Percentiles rank a stretch among this genome's conserved stretches.
These are phyloP conservation scores for Henricia sp. DNA, from an alignment of 53 echinoderm and acorn worm species.

Conservation along the genomic window DNA sequence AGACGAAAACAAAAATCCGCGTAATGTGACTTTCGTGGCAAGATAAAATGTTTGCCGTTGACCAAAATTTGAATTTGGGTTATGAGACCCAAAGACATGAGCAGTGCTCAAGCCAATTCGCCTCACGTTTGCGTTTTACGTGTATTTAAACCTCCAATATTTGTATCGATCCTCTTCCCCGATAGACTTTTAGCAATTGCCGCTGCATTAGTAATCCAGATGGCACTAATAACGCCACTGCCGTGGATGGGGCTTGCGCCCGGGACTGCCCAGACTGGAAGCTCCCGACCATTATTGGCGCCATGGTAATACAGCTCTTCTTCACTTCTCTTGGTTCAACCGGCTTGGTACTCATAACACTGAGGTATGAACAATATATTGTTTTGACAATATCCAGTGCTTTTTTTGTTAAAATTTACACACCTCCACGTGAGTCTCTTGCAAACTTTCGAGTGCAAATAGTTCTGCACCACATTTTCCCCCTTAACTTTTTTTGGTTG, in stretches of 20 bases:
- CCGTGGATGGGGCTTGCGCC: not conserved
- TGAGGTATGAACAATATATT: constrained; percentile 27
- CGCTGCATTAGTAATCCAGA: not conserved
- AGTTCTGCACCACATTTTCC: no score
- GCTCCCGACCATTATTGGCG: not conserved
- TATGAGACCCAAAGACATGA: not conserved
- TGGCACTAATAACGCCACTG: not conserved
- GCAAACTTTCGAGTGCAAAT: no score
- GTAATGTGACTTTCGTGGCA: not conserved
- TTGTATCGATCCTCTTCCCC: not conserved
- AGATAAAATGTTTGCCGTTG: not conserved
- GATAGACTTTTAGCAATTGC: constrained; percentile 26
- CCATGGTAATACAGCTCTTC: constrained; percentile 24
- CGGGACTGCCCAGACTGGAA: constrained; percentile 18
- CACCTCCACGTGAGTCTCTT: no score
- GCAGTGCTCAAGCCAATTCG: not conserved
- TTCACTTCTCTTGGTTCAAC: constrained; percentile 10
- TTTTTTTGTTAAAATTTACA: no score
- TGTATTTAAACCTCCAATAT: not conserved
- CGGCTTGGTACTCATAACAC: constrained; percentile 34
- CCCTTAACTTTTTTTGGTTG: no score
- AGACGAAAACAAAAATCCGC: no score
- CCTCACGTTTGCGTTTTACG: not conserved
- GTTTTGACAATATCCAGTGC: no score
- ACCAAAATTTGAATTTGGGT: not conserved